Percentiles rank a stretch among this genome's conserved stretches.
Conservation (phyloP, 2,113 vertebrate species). For the Abramis brama region DNA sequence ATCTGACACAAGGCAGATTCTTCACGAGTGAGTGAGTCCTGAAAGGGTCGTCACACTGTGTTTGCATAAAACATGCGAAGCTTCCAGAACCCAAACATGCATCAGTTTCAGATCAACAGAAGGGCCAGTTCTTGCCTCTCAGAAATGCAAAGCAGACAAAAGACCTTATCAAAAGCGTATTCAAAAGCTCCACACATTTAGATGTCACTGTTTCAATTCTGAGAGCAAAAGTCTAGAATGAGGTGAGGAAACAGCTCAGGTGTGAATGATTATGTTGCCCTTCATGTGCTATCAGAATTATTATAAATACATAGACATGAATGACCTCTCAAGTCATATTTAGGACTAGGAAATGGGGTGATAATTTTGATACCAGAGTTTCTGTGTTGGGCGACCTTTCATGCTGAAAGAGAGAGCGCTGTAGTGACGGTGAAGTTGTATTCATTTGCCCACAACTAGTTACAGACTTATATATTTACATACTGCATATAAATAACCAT, state of each 20-base stretch:
- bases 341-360: not conserved
- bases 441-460: not conserved
- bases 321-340: not conserved
- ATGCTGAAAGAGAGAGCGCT: not conserved
- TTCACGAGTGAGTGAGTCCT: not conserved
- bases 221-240: not conserved
- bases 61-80: not conserved
- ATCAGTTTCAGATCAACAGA: constrained; percentile 3
- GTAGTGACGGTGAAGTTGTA: not conserved
- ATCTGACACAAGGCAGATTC: not conserved
- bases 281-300: not conserved
- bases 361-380: not conserved
- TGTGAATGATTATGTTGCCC: not conserved
- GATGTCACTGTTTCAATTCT: not conserved
- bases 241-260: not conserved
- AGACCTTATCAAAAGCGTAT: not conserved
- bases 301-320: too few relatives aligned
- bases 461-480: not conserved
- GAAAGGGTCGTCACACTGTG: not conserved
- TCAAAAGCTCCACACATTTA: not conserved
- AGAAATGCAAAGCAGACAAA: not conserved
- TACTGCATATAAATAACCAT: not conserved
- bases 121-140: not conserved
- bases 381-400: not conserved
- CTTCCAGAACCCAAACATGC: not conserved